These are phyloP conservation scores for Neosilurus hyrtlii DNA, from an alignment of 2,797 vertebrate genomes.

Conservation along the genomic window DNA sequence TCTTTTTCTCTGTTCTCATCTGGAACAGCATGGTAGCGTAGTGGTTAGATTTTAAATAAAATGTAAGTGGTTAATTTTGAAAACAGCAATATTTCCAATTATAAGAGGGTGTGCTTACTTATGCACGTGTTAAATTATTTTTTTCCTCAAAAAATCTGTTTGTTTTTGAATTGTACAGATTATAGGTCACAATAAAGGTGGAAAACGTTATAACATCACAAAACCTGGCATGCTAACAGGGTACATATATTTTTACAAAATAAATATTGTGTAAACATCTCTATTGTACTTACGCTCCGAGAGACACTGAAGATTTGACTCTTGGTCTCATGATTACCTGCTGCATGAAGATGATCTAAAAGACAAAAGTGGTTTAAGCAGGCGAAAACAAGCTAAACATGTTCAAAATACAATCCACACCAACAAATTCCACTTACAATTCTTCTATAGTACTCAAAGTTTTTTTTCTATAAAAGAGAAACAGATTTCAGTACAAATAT, in stretches of 20 bases:
- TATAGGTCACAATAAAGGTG: no score
- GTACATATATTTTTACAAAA: background rate
- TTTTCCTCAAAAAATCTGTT: no score
- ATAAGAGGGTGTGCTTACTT: no score
- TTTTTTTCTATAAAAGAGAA: slow-evolving; percentile 79
- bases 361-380: slow-evolving; percentile 24
- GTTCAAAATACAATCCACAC: background rate
- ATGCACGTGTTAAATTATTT: no score
- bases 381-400: background rate
- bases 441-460: slow-evolving; percentile 80
- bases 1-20: no score
- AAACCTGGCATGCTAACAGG: no score
- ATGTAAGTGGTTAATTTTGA: no score
- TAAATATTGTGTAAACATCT: background rate
- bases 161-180: no score
- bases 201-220: no score
- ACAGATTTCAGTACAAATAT: background rate
- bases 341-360: slow-evolving; percentile 89
- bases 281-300: slow-evolving; percentile 83
- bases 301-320: slow-evolving; percentile 93
- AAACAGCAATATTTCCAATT: no score
- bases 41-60: no score
- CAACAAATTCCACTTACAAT: slow-evolving; percentile 59
- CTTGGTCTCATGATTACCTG: slow-evolving; percentile 89
- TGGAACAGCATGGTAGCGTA: no score